These are phyloP conservation scores for Parazoanthus atlanticus DNA, from an alignment of 92 coral and sea anemone genomes.

Conservation along the genomic window DNA sequence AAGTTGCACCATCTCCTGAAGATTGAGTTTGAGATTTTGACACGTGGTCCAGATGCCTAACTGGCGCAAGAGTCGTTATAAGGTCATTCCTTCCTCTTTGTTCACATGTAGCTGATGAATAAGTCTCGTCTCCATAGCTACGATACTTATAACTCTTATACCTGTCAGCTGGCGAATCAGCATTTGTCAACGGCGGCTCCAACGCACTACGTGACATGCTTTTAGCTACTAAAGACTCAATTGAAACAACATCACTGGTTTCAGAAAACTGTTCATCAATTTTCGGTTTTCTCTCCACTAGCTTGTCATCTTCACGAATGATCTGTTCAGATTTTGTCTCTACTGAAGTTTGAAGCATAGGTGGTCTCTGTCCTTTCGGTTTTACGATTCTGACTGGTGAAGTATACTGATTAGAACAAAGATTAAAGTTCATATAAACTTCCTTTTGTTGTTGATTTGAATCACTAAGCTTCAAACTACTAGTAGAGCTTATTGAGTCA, in stretches of 20 bases:
- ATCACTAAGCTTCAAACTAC: neutral
- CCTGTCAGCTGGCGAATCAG: constrained; percentile 80
- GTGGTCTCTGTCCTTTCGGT: constrained; percentile 33
- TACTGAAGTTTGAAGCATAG: constrained; percentile 3
- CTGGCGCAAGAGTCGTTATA: constrained; percentile 62
- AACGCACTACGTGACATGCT: constrained; percentile 77
- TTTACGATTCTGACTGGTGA: constrained; percentile 21
- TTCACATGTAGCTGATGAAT: constrained; percentile 47
- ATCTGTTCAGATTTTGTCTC: constrained; percentile 7
- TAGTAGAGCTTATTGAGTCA: constrained; percentile 13
- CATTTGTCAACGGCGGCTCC: constrained; percentile 78
- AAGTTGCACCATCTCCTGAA: neutral
- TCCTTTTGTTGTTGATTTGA: constrained; percentile 11
- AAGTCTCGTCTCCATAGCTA: constrained; percentile 85
- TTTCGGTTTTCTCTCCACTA: neutral
- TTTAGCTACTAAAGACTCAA: constrained; percentile 76
- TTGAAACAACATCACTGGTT: constrained; percentile 46
- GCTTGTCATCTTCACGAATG: neutral
- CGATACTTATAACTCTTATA: constrained; percentile 76
- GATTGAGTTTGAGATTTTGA: constrained; percentile 10
- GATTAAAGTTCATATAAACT: neutral
- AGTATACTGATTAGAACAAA: constrained; percentile 1
- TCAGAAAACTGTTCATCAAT: neutral
- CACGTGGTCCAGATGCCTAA: constrained; percentile 10
- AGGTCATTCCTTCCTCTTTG: constrained; percentile 33